These are phyloP conservation scores for Gadus chalcogrammus DNA, from an alignment of 2,113 vertebrate genomes.

Conservation along the genomic window DNA sequence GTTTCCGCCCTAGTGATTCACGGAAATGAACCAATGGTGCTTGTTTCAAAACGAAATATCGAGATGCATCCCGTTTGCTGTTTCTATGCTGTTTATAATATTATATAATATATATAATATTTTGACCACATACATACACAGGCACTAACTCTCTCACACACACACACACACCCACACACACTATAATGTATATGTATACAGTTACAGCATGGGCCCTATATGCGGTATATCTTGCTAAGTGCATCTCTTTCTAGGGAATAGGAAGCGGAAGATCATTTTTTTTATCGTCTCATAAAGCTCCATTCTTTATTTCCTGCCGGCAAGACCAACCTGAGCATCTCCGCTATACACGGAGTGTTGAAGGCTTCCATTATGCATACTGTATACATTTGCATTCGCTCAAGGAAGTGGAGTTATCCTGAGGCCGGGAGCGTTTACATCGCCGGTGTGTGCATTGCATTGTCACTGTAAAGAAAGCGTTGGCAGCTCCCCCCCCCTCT, in stretches of 20 bases:
- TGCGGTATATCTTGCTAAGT: constrained; percentile 18
- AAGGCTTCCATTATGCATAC: constrained; percentile 32
- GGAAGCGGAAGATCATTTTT: neutral
- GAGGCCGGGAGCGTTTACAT: constrained; percentile 33
- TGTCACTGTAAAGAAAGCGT: constrained; percentile 42
- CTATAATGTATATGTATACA: too few relatives aligned
- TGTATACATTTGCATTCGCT: constrained; percentile 58
- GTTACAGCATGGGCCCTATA: too few relatives aligned
- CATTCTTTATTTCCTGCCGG: constrained; percentile 45
- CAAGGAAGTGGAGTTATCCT: constrained; percentile 38
- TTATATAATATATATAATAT: constrained; percentile 1
- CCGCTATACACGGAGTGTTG: constrained; percentile 37
- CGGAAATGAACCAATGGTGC: too few relatives aligned
- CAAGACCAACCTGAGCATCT: constrained; percentile 51
- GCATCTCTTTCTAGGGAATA: constrained; percentile 42
- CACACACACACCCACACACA: too few relatives aligned
- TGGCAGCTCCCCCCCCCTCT: constrained; percentile 29
- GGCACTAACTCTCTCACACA: too few relatives aligned
- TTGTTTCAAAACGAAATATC: too few relatives aligned
- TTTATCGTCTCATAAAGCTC: constrained; percentile 39
- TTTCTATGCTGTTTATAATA: too few relatives aligned
- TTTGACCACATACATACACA: neutral
- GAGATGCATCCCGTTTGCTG: too few relatives aligned
- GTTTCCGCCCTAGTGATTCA: too few relatives aligned
- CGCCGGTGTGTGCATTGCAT: constrained; percentile 19